These are phyloP conservation scores for Mythimna loreyi DNA, from an alignment of 2,888 invertebrate genomes.

Conservation along the genomic window DNA sequence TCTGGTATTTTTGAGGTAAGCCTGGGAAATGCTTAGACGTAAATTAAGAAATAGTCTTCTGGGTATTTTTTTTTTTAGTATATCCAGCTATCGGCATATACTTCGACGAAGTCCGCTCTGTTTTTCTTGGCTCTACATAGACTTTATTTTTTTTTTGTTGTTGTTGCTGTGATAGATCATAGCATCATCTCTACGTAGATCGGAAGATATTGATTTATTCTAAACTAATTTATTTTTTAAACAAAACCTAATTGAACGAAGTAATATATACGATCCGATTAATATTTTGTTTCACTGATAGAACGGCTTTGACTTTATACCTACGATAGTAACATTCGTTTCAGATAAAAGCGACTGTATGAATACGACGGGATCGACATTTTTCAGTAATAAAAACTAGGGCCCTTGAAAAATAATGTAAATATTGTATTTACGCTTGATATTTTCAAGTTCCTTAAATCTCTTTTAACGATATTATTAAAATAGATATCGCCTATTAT, in stretches of 20 bases:
- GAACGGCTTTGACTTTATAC: no score
- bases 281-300: background rate
- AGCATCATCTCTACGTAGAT: background rate
- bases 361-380: no score
- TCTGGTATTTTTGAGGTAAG: background rate
- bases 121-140: constrained; percentile 2
- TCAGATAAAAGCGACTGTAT: no score
- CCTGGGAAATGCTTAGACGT: background rate
- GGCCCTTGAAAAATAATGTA: no score
- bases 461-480: no score
- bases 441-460: no score
- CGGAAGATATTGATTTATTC: background rate
- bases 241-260: background rate
- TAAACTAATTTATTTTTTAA: background rate
- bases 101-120: background rate
- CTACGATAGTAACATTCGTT: no score
- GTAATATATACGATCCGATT: background rate
- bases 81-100: background rate
- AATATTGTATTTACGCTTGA: no score
- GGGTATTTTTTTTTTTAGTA: background rate
- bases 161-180: background rate
- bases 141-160: background rate
- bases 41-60: background rate
- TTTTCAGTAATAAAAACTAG: no score
- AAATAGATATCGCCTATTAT: no score